Evolutionary conservation across 2,113 vertebrate species (phyloP).

Genomic region (Larimichthys polyactis): DNA sequence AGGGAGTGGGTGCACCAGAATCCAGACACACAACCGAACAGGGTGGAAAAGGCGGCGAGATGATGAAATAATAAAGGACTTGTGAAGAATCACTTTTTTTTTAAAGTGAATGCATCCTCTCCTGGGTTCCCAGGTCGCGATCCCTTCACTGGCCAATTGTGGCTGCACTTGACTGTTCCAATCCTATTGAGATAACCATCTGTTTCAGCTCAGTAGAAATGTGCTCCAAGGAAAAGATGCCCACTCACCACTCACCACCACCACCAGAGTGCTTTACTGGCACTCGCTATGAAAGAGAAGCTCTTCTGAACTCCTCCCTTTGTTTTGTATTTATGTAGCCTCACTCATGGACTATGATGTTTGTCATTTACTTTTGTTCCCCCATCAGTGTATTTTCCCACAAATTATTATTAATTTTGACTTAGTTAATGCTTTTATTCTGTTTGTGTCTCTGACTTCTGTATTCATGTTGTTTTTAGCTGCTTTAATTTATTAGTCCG

Average conservation of each 20-base stretch:
- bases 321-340: conserved; percentile 71
- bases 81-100: conserved; percentile 57
- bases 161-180: conserved; percentile 71
- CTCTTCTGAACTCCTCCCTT: conserved; percentile 55
- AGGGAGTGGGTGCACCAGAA: conserved; percentile 23
- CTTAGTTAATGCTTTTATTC: conserved; percentile 63
- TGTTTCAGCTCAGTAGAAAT: conserved; percentile 57
- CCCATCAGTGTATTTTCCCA: background rate
- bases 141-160: conserved; percentile 48
- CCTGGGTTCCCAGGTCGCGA: conserved; percentile 45
- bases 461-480: conserved; percentile 74
- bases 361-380: conserved; percentile 48
- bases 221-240: conserved; percentile 58
- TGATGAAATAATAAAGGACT: conserved; percentile 31
- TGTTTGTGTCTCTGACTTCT: conserved; percentile 64
- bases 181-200: conserved; percentile 59
- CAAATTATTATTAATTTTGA: conserved; percentile 54
- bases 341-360: conserved; percentile 63
- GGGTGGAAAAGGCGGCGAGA: conserved; percentile 19
- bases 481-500: conserved; percentile 81
- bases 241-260: conserved; percentile 39
- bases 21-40: conserved; percentile 35
- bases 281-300: conserved; percentile 39
- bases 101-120: conserved; percentile 51
- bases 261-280: conserved; percentile 45